A percentile compares a stretch with the other conserved stretches of the same genome.
phyloP scores from a whole-genome alignment of 2,113 vertebrate genomes.

The Paramisgurnus dabryanus region DNA sequence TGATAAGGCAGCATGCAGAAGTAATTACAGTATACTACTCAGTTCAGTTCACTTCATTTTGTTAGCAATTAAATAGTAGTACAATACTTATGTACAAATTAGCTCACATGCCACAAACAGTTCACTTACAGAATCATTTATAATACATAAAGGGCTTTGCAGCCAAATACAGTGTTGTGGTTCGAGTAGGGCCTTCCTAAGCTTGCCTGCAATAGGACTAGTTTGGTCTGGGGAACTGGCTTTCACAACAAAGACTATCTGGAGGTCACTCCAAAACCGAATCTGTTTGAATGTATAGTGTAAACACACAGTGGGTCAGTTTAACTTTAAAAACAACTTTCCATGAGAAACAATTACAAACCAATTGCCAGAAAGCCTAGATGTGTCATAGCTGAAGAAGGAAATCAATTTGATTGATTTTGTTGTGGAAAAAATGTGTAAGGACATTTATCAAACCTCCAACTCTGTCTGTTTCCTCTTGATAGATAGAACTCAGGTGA shows the following conservation, averaged over 20 bases:
- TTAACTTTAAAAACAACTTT: conserved; percentile 23
- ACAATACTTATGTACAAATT: no score
- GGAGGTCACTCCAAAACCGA: neutral
- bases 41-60: no score
- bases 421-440: conserved; percentile 31
- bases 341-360: conserved; percentile 30
- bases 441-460: conserved; percentile 31
- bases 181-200: no score
- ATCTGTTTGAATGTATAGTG: neutral
- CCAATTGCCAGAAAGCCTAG: conserved; percentile 7
- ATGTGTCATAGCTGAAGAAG: conserved; percentile 32
- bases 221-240: no score
- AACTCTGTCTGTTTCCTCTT: conserved; percentile 25
- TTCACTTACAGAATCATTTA: no score
- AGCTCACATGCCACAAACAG: no score
- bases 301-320: neutral
- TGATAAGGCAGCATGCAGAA: neutral
- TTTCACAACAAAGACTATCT: neutral
- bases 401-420: conserved; percentile 38
- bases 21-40: neutral
- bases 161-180: no score
- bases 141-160: no score
- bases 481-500: conserved; percentile 31
- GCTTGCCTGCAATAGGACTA: no score
- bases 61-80: no score